A percentile compares a stretch with the other conserved stretches of the same genome.
Evolutionary conservation across 1,140 invertebrate genomes (phyloP).

Genomic region (Drosophila micromelanica): DNA sequence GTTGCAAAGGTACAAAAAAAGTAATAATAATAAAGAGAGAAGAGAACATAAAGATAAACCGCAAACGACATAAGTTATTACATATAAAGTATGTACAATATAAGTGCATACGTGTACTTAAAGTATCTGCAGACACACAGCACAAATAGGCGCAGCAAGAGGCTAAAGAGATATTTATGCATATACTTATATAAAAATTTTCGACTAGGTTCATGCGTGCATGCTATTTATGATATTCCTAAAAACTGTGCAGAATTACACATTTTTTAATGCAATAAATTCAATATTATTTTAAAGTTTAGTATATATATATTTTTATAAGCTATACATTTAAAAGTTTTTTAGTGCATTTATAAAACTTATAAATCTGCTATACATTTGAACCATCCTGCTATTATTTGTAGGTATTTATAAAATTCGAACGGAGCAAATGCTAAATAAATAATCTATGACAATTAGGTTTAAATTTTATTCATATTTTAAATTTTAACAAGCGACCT

Average conservation of each 20-base stretch:
- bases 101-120: slow-evolving; percentile 1
- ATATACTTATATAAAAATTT: not conserved
- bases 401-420: no score
- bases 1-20: slow-evolving; percentile 46
- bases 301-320: no score
- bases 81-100: slow-evolving; percentile 34
- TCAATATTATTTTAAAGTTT: no score
- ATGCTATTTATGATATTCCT: not conserved
- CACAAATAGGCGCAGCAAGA: slow-evolving; percentile 41
- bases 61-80: slow-evolving; percentile 68
- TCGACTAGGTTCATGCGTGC: slow-evolving; percentile 14
- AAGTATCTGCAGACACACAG: slow-evolving; percentile 26
- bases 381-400: no score
- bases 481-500: no score
- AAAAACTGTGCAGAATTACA: not conserved
- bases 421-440: no score
- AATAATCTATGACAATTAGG: no score
- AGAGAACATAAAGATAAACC: slow-evolving; percentile 51
- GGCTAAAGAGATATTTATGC: slow-evolving; percentile 5
- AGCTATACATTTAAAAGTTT: no score
- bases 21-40: slow-evolving; percentile 8
- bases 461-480: no score
- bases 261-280: no score
- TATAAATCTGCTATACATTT: no score
- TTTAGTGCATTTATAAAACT: no score